These are phyloP conservation scores for Clarias laeviceps DNA, from an alignment of 2,797 vertebrate species.

Conservation along the genomic window DNA sequence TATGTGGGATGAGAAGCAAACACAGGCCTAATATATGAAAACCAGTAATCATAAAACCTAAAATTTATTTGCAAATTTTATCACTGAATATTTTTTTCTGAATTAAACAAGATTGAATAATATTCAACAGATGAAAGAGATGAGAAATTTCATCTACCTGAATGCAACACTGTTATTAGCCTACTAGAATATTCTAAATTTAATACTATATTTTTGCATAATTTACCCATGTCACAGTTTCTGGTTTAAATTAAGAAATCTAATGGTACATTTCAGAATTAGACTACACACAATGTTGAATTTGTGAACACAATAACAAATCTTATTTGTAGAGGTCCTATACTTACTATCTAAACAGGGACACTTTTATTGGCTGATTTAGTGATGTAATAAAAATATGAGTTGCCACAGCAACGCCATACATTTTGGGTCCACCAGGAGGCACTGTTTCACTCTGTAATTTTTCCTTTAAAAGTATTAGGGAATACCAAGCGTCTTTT, in stretches of 20 bases:
- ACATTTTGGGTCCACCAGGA: constrained; percentile 26
- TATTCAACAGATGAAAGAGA: background rate
- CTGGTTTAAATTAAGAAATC: background rate
- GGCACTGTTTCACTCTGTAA: constrained; percentile 8
- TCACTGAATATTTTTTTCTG: background rate
- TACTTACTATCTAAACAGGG: background rate
- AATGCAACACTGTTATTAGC: background rate
- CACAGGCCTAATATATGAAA: background rate
- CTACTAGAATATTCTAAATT: background rate
- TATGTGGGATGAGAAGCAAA: background rate
- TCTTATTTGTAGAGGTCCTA: background rate
- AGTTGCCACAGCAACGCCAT: background rate
- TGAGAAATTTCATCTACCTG: background rate
- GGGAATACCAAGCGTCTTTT: background rate
- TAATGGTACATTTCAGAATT: background rate
- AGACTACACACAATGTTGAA: background rate
- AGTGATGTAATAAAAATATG: constrained; percentile 12
- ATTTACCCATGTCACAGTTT: background rate
- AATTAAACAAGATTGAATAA: background rate
- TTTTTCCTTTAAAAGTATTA: constrained; percentile 7
- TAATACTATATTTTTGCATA: background rate
- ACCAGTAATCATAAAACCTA: background rate
- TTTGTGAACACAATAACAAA: background rate
- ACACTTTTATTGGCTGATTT: background rate
- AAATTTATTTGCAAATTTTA: background rate